Percentiles rank a stretch among this genome's conserved stretches.
Evolutionary conservation across 2,797 vertebrate species (phyloP).

Genomic region (Masticophis lateralis): DNA sequence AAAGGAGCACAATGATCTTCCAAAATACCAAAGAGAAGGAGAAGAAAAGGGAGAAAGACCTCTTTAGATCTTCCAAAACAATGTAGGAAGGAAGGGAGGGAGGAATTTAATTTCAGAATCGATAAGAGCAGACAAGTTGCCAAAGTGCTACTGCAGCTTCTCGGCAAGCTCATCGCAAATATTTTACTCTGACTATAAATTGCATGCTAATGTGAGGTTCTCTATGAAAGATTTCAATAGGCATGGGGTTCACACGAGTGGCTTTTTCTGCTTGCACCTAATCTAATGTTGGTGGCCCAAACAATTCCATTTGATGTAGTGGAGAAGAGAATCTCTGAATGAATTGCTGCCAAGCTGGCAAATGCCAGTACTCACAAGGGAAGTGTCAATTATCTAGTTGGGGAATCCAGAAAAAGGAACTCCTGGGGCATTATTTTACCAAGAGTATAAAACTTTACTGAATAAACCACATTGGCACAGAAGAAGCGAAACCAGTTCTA

Average conservation of each 20-base stretch:
- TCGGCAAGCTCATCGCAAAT: fast-evolving
- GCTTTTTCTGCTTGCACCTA: background rate
- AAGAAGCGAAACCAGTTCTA: background rate
- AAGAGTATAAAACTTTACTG: background rate
- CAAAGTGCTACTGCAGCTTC: background rate
- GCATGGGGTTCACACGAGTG: background rate
- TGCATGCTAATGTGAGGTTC: fast-evolving
- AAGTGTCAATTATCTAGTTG: background rate
- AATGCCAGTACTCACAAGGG: background rate
- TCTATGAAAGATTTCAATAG: background rate
- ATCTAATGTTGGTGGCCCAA: fast-evolving
- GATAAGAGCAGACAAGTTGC: background rate
- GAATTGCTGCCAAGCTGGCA: background rate
- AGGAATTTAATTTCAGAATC: slow-evolving; percentile 18
- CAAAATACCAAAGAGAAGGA: background rate
- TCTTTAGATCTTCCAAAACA: slow-evolving; percentile 19
- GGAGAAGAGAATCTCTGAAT: background rate
- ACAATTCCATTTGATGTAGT: fast-evolving
- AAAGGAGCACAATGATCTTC: background rate
- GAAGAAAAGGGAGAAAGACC: background rate
- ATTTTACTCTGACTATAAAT: fast-evolving
- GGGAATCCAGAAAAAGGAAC: background rate
- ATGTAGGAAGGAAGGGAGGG: background rate
- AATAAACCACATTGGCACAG: background rate
- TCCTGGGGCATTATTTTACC: background rate